These are phyloP conservation scores for Piprites chloris DNA, from an alignment of 2,113 vertebrate species.

Conservation along the genomic window DNA sequence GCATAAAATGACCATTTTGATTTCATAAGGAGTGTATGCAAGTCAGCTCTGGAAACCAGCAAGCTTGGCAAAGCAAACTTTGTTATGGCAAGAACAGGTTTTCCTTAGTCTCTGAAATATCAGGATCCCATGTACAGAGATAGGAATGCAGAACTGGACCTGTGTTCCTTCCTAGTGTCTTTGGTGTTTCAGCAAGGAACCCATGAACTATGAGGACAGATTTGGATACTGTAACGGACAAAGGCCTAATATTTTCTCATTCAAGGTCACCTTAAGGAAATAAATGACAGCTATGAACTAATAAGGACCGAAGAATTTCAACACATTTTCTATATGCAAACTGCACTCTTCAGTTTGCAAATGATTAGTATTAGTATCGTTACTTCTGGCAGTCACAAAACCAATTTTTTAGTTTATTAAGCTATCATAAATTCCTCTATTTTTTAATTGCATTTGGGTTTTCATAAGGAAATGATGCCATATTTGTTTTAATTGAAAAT, in stretches of 20 bases:
- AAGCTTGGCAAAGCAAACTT: neutral
- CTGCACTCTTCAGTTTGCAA: neutral
- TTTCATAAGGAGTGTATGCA: conserved; percentile 53
- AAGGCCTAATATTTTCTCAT: neutral
- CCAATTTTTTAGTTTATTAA: neutral
- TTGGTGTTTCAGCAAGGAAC: neutral
- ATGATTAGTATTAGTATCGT: neutral
- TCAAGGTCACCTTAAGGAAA: neutral
- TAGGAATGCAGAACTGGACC: neutral
- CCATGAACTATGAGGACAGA: neutral
- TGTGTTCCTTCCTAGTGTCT: neutral
- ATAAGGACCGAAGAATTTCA: neutral
- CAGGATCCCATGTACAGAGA: neutral
- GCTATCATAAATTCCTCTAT: neutral
- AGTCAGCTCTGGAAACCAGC: conserved; percentile 23
- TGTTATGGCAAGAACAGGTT: neutral
- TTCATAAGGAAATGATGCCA: neutral
- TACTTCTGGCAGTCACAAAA: neutral
- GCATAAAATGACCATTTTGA: conserved; percentile 13
- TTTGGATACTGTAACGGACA: neutral
- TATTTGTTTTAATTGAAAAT: neutral
- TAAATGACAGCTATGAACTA: neutral
- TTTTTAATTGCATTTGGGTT: neutral
- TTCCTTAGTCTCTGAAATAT: neutral
- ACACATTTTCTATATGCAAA: neutral